Base-by-base conservation (phyloP, 2,888 invertebrate species). In the Drepanosiphum platanoidis region DNA sequence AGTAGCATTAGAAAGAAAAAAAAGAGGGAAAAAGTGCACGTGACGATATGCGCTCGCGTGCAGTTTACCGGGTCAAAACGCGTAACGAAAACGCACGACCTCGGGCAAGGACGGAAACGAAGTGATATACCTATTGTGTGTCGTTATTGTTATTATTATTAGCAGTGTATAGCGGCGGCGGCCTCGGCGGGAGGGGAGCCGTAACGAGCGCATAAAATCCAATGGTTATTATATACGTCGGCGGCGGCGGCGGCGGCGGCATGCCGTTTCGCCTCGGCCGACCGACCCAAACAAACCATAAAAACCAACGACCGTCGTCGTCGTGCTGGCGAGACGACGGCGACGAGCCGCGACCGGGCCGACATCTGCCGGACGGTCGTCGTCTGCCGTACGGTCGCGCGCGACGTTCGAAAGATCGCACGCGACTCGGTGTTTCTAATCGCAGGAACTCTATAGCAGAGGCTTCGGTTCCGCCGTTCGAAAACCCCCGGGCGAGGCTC, bases 221-320 rank as follows among this genome's bases (percentile, higher is more conserved):
- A 52, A 84, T n/a, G 84, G 84, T 84, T 84, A 84, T 77, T n/a
- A n/a, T n/a, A n/a, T n/a, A n/a, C n/a, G 75, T 68, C 52, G 46
- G 52, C 66, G 79, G 61, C 79, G 64, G 72, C 72, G 72, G 46
- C 42, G 9, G 15, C 22, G 9, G 22, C 15, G 9, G 22, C 27
- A 15, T 27, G 46, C 42, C 39, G 64, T n/a, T n/a, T n/a, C n/a
- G n/a, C n/a, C n/a, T n/a, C n/a, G 18, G 72, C 77, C 86, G 83
- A 86, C 86, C 87, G 86, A 88, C 87, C 87, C 88, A 88, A 88
- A 88, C 88, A 88, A 88, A 88, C 87, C 87, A 87, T 88, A 87
- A 88, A 88, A 87, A 86, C 84, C 84, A 83, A 78, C 86, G 86
- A 86, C 81, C 79, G 83, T 81, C 86, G 74, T 77, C 68, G 86